A percentile compares a stretch with the other conserved stretches of the same genome.
Evolutionary conservation across 2,113 vertebrate genomes (phyloP).

Genomic region (Hemiscyllium ocellatum): DNA sequence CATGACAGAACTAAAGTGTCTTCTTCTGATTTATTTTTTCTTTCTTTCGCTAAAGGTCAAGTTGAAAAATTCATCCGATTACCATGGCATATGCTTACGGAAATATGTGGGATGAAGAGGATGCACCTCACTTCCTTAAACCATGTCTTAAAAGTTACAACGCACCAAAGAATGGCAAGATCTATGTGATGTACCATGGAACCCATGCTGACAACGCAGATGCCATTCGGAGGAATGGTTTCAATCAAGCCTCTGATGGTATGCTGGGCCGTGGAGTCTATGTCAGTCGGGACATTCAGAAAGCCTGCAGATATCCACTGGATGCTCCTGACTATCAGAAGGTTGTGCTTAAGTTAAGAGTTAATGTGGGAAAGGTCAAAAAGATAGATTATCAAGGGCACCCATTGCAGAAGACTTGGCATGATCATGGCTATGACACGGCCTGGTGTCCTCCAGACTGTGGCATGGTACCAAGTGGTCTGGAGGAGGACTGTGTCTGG

Average conservation of each 20-base stretch:
- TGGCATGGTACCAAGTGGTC: constrained; percentile 50
- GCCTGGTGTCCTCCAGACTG: constrained; percentile 45
- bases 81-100: neutral
- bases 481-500: constrained; percentile 58
- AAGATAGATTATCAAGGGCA: constrained; percentile 46
- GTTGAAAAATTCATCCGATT: neutral
- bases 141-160: no score
- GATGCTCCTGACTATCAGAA: accelerated
- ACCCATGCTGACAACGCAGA: no score
- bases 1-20: neutral
- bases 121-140: no score
- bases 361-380: constrained; percentile 45
- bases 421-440: neutral
- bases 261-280: constrained; percentile 57
- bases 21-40: neutral
- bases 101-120: no score
- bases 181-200: no score
- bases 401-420: constrained; percentile 47
- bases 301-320: constrained; percentile 51
- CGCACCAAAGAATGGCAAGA: no score
- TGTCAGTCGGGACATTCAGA: constrained; percentile 51
- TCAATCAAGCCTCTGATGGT: constrained; percentile 33
- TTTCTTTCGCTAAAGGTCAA: neutral
- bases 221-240: accelerated
- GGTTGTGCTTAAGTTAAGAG: constrained; percentile 45